phyloP scores from a whole-genome alignment of 2,797 vertebrate species.

The Xyrichtys novacula region DNA sequence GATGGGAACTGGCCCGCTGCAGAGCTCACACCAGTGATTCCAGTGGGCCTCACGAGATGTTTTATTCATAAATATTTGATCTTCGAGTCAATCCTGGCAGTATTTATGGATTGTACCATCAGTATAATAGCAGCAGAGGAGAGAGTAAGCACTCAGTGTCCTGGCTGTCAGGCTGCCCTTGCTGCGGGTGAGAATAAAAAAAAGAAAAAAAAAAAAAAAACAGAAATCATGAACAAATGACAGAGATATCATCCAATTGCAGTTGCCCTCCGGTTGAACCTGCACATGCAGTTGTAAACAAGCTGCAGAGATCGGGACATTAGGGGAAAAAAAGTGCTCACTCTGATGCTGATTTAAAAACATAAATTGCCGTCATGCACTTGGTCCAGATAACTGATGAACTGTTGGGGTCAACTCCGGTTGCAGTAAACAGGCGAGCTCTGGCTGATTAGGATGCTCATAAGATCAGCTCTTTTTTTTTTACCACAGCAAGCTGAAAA shows the following conservation, averaged over 20 bases:
- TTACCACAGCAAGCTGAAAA: slow-evolving; percentile 30
- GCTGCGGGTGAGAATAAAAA: slow-evolving; percentile 4
- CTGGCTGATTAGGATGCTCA: slow-evolving; percentile 58
- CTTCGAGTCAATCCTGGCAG: slow-evolving; percentile 29
- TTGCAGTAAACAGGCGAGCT: slow-evolving; percentile 48
- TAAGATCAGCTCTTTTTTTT: slow-evolving; percentile 52
- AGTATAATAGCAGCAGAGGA: slow-evolving; percentile 25
- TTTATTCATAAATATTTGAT: slow-evolving; percentile 67
- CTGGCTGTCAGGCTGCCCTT: slow-evolving; percentile 22
- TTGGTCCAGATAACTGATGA: slow-evolving; percentile 38
- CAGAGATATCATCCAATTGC: slow-evolving; percentile 24
- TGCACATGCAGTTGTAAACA: slow-evolving; percentile 19
- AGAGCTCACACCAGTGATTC: slow-evolving; percentile 43
- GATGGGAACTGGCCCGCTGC: slow-evolving; percentile 41
- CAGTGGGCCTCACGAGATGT: slow-evolving; percentile 36
- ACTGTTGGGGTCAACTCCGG: slow-evolving; percentile 43
- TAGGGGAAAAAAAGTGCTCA: slow-evolving; percentile 8
- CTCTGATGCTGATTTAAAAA: slow-evolving; percentile 44
- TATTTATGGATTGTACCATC: slow-evolving; percentile 3
- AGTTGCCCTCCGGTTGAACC: slow-evolving; percentile 53
- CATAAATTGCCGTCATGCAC: slow-evolving; percentile 10
- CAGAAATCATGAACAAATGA: slow-evolving; percentile 14
- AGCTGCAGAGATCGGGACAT: slow-evolving; percentile 22
- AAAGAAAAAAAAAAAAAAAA: slow-evolving; percentile 14
- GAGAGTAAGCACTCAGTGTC: slow-evolving; percentile 2